Percentiles rank a stretch among this genome's conserved stretches.
Evolutionary conservation across 2,888 invertebrate species (phyloP).

Genomic region (Sepioteuthis lessoniana): DNA sequence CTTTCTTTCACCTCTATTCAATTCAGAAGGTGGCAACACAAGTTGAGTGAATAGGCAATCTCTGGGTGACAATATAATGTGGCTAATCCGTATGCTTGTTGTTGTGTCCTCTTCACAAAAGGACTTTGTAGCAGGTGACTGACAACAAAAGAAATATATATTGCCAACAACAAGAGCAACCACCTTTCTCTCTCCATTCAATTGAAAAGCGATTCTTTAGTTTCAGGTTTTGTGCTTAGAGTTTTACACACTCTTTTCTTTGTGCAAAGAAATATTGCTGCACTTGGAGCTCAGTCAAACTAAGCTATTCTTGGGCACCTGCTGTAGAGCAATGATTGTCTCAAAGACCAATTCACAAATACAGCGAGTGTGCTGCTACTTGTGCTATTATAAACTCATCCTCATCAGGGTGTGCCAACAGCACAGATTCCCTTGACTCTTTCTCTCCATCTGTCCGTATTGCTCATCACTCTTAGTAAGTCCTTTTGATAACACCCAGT

Average conservation of each 20-base stretch:
- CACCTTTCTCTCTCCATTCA: not conserved
- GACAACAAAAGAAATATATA: slow-evolving; percentile 6
- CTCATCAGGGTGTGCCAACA: too few species aligned
- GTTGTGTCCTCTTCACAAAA: not conserved
- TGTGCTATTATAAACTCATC: too few species aligned
- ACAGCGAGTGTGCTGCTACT: too few species aligned
- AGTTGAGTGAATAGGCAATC: not conserved
- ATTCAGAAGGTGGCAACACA: not conserved
- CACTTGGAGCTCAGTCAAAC: not conserved
- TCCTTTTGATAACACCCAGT: too few species aligned
- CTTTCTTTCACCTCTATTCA: not conserved
- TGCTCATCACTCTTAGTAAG: too few species aligned
- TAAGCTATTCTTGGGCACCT: too few species aligned
- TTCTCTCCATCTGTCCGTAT: too few species aligned
- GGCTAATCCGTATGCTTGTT: not conserved
- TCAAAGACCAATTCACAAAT: too few species aligned
- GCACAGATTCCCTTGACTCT: too few species aligned
- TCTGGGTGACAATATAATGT: not conserved
- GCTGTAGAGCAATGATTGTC: too few species aligned
- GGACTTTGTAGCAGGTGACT: slow-evolving; percentile 5
- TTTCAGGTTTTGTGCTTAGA: not conserved
- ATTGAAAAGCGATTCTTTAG: not conserved
- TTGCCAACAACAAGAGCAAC: not conserved
- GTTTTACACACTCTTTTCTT: not conserved
- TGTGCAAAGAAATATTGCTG: not conserved